Conservation (phyloP, 2,113 vertebrate species). For the Callipepla californica region DNA sequence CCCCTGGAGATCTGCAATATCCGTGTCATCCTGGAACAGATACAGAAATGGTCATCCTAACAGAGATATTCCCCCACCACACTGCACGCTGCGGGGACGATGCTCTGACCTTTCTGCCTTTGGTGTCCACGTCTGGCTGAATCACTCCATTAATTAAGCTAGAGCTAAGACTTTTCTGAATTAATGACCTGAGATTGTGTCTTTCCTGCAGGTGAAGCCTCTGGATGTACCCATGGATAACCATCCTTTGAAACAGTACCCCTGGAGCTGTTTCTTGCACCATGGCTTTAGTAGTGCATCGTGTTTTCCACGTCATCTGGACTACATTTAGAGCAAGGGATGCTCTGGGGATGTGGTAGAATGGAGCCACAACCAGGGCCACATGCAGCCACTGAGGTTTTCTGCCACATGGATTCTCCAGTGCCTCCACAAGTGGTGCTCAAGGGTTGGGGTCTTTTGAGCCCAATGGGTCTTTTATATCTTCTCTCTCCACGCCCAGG, state of each 20-base stretch:
- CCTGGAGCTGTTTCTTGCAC: neutral
- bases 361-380: neutral
- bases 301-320: neutral
- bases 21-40: neutral
- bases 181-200: neutral
- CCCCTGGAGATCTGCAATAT: neutral
- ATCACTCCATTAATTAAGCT: neutral
- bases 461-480: neutral
- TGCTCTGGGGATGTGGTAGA: neutral
- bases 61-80: neutral
- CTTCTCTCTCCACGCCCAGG: neutral
- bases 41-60: neutral
- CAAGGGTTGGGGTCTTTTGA: neutral
- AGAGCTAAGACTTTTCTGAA: neutral
- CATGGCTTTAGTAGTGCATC: rapidly evolving
- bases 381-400: neutral
- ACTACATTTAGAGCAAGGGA: neutral
- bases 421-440: neutral
- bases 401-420: neutral
- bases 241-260: neutral
- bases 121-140: neutral
- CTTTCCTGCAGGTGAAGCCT: neutral
- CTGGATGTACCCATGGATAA: neutral
- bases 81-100: neutral
- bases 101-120: neutral